Evolutionary conservation across 2,888 invertebrate species (phyloP), one percentile per base, ranked within the genome.

Genomic region (Nomada hirtipes): DNA sequence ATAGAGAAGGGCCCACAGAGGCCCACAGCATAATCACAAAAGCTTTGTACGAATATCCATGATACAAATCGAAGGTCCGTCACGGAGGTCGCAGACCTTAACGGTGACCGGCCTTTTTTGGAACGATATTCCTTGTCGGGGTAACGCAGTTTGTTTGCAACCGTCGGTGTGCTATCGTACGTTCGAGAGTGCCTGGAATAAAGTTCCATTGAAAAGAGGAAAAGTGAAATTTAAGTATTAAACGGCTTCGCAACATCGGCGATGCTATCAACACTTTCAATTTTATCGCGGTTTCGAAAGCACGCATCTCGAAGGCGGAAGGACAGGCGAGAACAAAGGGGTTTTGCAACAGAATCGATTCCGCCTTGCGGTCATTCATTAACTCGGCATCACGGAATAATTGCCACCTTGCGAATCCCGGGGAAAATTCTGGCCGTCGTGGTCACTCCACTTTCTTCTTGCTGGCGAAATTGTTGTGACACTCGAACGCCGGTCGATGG

Each of bases 11-110:
- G 20, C 18, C 53, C 29, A 4, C n/a, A 9, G 18, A 13, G 13
- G 52, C 13, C 13, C 11, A 9, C 52, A 44, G 10, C 47, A 15
- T 0, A 47, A 55, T 70, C 59, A 10, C 47, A 26, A 61, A 70
- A 75, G 55, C 18, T 47, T 18, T 20, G 60, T 26, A 26, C 50
- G 64, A 65, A 67, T 65, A 71, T 74, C 52, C 63, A 53, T 63
- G 74, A 67, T 68, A 50, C 47, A 36, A 71, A 44, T 67, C 53
- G 67, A 63, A 29, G 75, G 64, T 68, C 79, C 72, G 59, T 69
- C 72, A 18, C 11, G 2, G 82, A 55, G 83, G 82, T 83, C 83
- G 75, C 78, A 71, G 72, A 83, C 78, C 83, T 83, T 83, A 83
- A 82, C 83, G 83, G 83, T 83, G 64, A 13, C 78, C 71, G 26